Evolutionary conservation across 2,888 invertebrate genomes (phyloP).

Genomic region (Clistopyga incitator): DNA sequence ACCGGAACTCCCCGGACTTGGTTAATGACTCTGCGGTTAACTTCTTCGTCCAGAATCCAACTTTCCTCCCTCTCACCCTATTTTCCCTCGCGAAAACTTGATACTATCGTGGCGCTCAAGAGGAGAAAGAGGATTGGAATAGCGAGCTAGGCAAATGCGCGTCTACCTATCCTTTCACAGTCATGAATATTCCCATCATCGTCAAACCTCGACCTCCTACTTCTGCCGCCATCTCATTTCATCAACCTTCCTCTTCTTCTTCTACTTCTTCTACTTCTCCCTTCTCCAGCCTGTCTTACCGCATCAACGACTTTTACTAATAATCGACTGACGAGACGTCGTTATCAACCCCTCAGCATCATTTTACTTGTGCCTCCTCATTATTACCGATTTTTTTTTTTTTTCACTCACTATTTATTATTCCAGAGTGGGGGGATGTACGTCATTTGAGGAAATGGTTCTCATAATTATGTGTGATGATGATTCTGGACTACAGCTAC

Average conservation of each 20-base stretch:
- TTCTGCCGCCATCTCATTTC: slow-evolving; percentile 47
- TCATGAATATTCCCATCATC: slow-evolving; percentile 59
- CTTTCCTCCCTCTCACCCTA: slow-evolving; percentile 27
- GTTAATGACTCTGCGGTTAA: slow-evolving; percentile 63
- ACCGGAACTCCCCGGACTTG: slow-evolving; percentile 53
- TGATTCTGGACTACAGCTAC: too few species aligned
- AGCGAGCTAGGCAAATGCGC: neutral
- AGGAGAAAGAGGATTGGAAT: neutral
- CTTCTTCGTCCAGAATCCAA: slow-evolving; percentile 38
- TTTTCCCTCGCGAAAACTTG: slow-evolving; percentile 45
- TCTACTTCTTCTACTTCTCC: neutral
- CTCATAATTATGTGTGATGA: too few species aligned
- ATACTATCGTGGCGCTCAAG: neutral
- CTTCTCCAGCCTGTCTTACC: neutral
- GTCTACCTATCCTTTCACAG: slow-evolving; percentile 9
- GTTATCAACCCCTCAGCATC: neutral
- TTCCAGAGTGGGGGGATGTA: neutral
- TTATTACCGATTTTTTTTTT: neutral
- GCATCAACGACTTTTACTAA: neutral
- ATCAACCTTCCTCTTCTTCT: slow-evolving; percentile 1
- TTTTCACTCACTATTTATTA: neutral
- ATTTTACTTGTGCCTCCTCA: neutral
- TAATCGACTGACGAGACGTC: neutral
- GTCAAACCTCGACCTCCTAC: slow-evolving; percentile 48
- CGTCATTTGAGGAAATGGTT: too few species aligned